Percentiles rank a stretch among this genome's conserved stretches.
Evolutionary conservation across 2,888 invertebrate species (phyloP).

Genomic region (Hyles lineata): DNA sequence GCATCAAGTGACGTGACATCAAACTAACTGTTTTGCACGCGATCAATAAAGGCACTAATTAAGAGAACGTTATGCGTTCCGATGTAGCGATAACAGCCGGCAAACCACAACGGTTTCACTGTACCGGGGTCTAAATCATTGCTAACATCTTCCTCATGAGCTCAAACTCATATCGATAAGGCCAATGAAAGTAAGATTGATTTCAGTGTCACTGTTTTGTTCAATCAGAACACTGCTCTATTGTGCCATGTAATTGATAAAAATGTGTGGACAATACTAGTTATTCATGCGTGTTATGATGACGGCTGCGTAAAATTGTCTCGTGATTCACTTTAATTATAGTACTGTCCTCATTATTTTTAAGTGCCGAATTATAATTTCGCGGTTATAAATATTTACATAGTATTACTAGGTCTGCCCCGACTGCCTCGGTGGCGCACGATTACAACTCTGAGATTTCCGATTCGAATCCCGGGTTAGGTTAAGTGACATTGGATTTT

Average conservation of each 20-base stretch:
- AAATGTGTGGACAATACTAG: background rate
- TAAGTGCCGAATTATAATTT: too few relatives aligned
- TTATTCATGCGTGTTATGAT: background rate
- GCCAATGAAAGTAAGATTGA: conserved; percentile 51
- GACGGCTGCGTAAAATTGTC: background rate
- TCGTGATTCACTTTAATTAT: background rate
- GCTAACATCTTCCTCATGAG: conserved; percentile 42
- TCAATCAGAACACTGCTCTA: conserved; percentile 14
- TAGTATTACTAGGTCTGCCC: too few relatives aligned
- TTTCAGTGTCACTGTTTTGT: conserved; percentile 25
- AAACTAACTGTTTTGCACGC: conserved; percentile 49
- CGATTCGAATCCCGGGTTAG: too few relatives aligned
- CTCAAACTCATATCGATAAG: conserved; percentile 44
- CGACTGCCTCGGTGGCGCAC: too few relatives aligned
- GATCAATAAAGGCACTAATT: conserved; percentile 66
- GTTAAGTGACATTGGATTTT: too few relatives aligned
- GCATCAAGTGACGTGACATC: conserved; percentile 16
- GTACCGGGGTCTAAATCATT: conserved; percentile 41
- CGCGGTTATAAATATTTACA: too few relatives aligned
- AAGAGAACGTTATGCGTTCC: conserved; percentile 51
- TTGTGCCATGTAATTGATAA: conserved; percentile 9
- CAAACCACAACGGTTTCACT: conserved; percentile 42
- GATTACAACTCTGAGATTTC: too few relatives aligned
- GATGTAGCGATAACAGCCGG: conserved; percentile 52
- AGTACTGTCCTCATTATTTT: background rate